Evolutionary conservation across 2,113 vertebrate genomes (phyloP), one percentile per base, ranked within the genome.

Genomic region (Casuarius casuarius): DNA sequence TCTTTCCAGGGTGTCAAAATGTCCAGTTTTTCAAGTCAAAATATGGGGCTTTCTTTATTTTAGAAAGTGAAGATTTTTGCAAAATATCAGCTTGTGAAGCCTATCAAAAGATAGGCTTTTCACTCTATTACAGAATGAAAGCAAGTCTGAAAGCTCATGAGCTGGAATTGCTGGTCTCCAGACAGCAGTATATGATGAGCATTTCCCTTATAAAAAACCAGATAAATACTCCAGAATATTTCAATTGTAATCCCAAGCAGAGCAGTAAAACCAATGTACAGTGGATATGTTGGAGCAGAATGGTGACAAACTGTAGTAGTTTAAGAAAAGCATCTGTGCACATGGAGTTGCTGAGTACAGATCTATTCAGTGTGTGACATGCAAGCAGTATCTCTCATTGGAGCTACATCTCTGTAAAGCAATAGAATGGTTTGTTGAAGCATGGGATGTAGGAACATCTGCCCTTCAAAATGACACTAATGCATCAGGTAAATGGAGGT

Each of bases 401-500:
- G 46, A 92, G 42, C 84, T 40, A 51, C 0, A 0, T 67, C 75
- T 92, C 91, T 92, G 71, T 71, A 74, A 96, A 94, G 91, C 78
- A 87, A 63, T 73, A 83, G 67, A 85, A 87, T 79, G 89, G 67
- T 56, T 83, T 83, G 91, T 94, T 95, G 91, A 92, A 89, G 92
- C 92, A 91, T 88, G 72, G 81, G 42, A 65, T 87, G 94, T 92
- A 92, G 92, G 92, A 96, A 87, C 87, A 95, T 91, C 92, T 96
- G 95, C 95, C 95, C 91, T 95, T 96, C 94, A 96, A 96, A 96
- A 96, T 51, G 63, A 85, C 89, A 91, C 87, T 83, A 95, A 97
- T 97, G 95, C 91, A 94, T 97, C 94, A 95, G 95, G 89, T 91
- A 97, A 96, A 97, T 95, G 84, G 94, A 95, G 89, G 94, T 80